These are phyloP conservation scores for Schizopygopsis pylzovi DNA, from an alignment of 2,797 vertebrate species.

Conservation along the genomic window DNA sequence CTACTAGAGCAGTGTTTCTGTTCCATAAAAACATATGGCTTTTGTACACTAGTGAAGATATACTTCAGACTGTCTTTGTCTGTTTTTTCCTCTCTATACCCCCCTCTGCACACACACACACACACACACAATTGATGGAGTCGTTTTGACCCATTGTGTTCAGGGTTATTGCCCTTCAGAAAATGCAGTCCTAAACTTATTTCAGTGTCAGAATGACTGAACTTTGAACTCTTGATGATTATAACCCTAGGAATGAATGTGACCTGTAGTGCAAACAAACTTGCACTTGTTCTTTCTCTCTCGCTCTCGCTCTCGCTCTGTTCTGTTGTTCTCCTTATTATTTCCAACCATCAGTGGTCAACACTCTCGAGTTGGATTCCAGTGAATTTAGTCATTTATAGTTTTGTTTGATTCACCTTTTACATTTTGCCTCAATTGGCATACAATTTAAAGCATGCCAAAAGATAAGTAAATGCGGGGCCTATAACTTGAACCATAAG, in stretches of 20 bases:
- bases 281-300: neutral
- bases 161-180: conserved; percentile 22
- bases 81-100: neutral
- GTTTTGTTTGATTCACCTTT: neutral
- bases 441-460: conserved; percentile 10
- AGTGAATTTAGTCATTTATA: conserved; percentile 13
- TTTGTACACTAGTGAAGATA: conserved; percentile 3
- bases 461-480: neutral
- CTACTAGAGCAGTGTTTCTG: neutral
- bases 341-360: neutral
- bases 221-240: conserved; percentile 68
- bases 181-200: conserved; percentile 30
- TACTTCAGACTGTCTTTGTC: neutral
- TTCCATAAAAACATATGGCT: conserved; percentile 42
- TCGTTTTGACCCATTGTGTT: conserved; percentile 1
- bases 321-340: neutral
- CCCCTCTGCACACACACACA: neutral
- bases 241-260: conserved; percentile 49
- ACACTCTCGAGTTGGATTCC: neutral
- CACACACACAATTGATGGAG: neutral
- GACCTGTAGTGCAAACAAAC: conserved; percentile 55
- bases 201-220: conserved; percentile 61
- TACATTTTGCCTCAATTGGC: conserved; percentile 10
- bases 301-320: neutral
- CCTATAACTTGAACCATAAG: neutral